These are phyloP conservation scores for Dysdera silvatica DNA, from an alignment of 1,140 invertebrate genomes.

Conservation along the genomic window DNA sequence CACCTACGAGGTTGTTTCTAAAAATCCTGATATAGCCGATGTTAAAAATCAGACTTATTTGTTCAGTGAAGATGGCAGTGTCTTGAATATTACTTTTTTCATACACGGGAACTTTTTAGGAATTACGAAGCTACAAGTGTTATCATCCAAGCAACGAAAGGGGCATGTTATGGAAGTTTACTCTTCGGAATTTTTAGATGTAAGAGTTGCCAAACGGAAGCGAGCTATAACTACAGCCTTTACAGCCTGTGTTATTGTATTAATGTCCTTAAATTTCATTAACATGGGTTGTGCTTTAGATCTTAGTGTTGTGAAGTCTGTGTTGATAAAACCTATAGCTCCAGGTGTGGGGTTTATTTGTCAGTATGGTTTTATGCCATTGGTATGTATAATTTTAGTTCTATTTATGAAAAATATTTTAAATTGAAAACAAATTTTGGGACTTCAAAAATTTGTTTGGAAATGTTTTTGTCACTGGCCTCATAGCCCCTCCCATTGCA, in stretches of 20 bases:
- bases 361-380: constrained; percentile 82
- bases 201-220: constrained; percentile 23
- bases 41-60: constrained; percentile 1
- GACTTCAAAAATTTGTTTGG: too few species aligned
- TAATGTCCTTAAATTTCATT: constrained; percentile 78
- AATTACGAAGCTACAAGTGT: constrained; percentile 43
- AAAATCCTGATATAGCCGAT: constrained; percentile 18
- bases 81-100: constrained; percentile 41
- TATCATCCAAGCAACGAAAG: constrained; percentile 9
- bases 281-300: constrained; percentile 90
- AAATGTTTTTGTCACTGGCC: too few species aligned
- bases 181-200: constrained; percentile 4
- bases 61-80: constrained; percentile 4
- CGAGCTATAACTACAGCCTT: constrained; percentile 20
- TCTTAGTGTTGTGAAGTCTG: constrained; percentile 59
- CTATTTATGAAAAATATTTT: not conserved
- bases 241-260: constrained; percentile 55
- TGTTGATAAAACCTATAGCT: constrained; percentile 67
- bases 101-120: constrained; percentile 57
- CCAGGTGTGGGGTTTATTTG: constrained; percentile 70
- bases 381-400: constrained; percentile 53
- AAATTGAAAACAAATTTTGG: not conserved
- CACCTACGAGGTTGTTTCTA: constrained; percentile 8
- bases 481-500: too few species aligned
- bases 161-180: not conserved